Base-by-base conservation (phyloP, 2,797 vertebrate species). In the Apogon hyalosoma region DNA sequence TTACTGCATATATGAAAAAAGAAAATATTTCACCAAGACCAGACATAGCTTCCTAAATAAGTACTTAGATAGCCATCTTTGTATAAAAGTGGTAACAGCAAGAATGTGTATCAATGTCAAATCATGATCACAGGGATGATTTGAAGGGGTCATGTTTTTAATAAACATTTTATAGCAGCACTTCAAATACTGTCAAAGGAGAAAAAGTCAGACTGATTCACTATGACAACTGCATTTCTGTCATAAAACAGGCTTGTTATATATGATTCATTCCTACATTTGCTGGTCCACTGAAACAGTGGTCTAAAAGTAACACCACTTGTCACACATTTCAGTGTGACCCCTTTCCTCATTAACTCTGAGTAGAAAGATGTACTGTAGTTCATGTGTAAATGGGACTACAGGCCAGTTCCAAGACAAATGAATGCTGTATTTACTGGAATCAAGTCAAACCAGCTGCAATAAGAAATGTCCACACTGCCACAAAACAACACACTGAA, bases 1-100 rank as follows among this genome's bases (percentile, higher is more conserved):
- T 87, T 79, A 80, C 69, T 60, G 38, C 65, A 63, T 80, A 68
- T 80, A 62, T 72, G 59, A 75, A 73, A 72, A 66, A 74, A 65
- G 21, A 5, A 11, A 64, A 67, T 68, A 67, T 79, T 58, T 69
- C 45, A 71, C 69, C 49, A 54, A 70, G 15, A 39, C 56, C 60
- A 82, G 60, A 77, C 58, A 69, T 53, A 7, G 69, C 43, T 64
- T 70, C 46, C 73, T 60, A 43, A 77, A 62, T 60, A 53, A 48
- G 39, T 73, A 53, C 36, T 67, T 36, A 52, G 40, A 79, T 45
- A 56, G 60, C 28, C 28, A 77, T 68, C 41, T 65, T 58, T 62
- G 21, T 14, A 42, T 31, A 69, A 66, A 57, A 8, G 53, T 6
- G 48, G 36, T 9, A 58, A 69, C 15, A 79, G 51, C 45, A 73